Percentiles rank a stretch among this genome's conserved stretches.
phyloP scores from a whole-genome alignment of 2,113 vertebrate species.

The Megaptera novaeangliae region DNA sequence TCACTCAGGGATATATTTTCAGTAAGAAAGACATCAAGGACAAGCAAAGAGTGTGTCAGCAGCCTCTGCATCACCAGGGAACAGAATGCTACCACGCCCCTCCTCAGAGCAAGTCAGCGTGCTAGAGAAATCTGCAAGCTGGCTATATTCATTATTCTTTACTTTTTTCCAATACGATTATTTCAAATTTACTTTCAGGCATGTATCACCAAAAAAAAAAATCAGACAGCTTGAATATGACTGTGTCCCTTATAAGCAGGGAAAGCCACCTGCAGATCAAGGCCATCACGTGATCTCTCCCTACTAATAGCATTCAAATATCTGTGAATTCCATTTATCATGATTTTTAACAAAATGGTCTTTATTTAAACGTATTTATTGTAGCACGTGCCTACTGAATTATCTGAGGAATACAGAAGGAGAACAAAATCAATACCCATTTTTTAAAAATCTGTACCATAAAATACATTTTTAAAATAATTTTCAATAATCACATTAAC shows the following conservation, averaged over 20 bases:
- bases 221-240: no score
- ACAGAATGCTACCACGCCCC: fast-evolving
- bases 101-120: not conserved
- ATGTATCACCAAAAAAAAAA: not conserved
- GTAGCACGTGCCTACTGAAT: not conserved
- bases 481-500: not conserved
- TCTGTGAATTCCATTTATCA: no score
- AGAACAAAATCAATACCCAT: not conserved
- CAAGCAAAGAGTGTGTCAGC: not conserved
- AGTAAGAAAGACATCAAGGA: not conserved
- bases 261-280: not conserved
- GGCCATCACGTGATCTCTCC: not conserved
- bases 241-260: not conserved
- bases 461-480: not conserved
- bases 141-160: not conserved
- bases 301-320: not conserved
- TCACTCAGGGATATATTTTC: not conserved
- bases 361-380: not conserved
- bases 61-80: fast-evolving
- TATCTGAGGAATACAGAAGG: not conserved
- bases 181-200: not conserved
- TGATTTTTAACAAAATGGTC: no score
- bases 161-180: not conserved
- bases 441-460: not conserved
- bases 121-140: not conserved